Evolutionary conservation across 2,113 vertebrate species (phyloP).

Genomic region (Pterocles orientalis): DNA sequence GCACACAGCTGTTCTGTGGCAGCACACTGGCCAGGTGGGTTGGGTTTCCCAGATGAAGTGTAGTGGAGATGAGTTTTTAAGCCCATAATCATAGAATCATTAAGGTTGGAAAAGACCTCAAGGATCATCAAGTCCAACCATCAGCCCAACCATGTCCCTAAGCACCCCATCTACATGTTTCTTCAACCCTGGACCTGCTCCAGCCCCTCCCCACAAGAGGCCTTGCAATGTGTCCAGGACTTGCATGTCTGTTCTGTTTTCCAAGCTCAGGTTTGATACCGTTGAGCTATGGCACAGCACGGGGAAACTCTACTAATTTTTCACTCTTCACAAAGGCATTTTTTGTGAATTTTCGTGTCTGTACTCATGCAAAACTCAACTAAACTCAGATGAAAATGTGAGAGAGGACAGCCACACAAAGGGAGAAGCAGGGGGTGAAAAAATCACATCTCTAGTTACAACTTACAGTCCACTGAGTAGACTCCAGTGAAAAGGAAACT

Average conservation of each 20-base stretch:
- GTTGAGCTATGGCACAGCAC: not conserved
- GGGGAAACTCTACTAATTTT: not conserved
- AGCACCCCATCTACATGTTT: too few species aligned
- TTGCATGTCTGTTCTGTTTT: rapidly evolving
- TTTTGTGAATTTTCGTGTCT: not conserved
- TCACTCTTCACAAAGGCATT: not conserved
- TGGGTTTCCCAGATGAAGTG: not conserved
- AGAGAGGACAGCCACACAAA: not conserved
- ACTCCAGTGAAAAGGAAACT: not conserved
- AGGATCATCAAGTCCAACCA: too few species aligned
- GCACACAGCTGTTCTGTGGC: not conserved
- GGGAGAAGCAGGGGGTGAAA: not conserved
- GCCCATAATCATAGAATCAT: not conserved
- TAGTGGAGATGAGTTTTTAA: not conserved
- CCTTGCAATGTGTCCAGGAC: not conserved
- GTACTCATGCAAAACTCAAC: not conserved
- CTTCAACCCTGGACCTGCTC: too few species aligned
- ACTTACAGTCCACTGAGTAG: not conserved
- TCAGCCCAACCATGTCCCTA: too few species aligned
- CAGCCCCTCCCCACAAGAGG: not conserved
- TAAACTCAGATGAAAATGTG: not conserved
- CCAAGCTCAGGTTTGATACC: not conserved
- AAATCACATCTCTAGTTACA: not conserved
- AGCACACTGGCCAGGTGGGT: not conserved
- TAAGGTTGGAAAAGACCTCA: too few species aligned